Evolutionary conservation across 2,113 vertebrate species (phyloP), one percentile per base, ranked within the genome.

Genomic region (Etia nguti): DNA sequence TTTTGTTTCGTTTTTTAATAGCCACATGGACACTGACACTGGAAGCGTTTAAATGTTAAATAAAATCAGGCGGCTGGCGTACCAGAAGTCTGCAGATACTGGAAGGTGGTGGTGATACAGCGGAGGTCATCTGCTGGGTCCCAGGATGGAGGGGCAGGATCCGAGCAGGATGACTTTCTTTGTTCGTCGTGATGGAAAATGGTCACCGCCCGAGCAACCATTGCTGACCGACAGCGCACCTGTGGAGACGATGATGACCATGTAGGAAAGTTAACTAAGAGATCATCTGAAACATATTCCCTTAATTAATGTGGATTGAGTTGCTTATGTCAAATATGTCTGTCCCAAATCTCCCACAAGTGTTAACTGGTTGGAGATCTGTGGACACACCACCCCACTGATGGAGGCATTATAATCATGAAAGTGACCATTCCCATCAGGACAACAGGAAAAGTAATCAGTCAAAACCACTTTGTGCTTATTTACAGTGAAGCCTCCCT

Each of bases 101-200:
- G 97, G 95, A 99, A 98, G 43, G 97, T 98, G 84, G 96, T 96
- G 82, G 97, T 97, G 92, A 99, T 98, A 92, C 97, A 97, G 56
- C 95, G 92, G 18, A 98, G 95, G 55, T 98, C 98, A 36, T 97
- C 96, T 70, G 97, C 96, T 1, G 97, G 97, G 88, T 98, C 96
- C 89, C 97, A 95, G 3, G 92, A 83, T 81, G 88, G 88, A 82
- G 84, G 75, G 8, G 57, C 79, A 8, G 86, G 79, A 52, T 86
- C 70, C 9, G 86, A 70, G 24, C 83, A 85, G 62, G 59, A 93
- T 10, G 88, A 84, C 50, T 81, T 88, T 88, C 56, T 57, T 43
- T 1, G 85, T 50, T 91, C 82, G 29, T 86, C 85, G 5, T 90
- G 89, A 70, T 92, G 89, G 36, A 83, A 84, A 83, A 93, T 82